A percentile compares a stretch with the other conserved stretches of the same genome.
Conservation (phyloP, 2,113 vertebrate genomes). For the Serilophus lunatus region DNA sequence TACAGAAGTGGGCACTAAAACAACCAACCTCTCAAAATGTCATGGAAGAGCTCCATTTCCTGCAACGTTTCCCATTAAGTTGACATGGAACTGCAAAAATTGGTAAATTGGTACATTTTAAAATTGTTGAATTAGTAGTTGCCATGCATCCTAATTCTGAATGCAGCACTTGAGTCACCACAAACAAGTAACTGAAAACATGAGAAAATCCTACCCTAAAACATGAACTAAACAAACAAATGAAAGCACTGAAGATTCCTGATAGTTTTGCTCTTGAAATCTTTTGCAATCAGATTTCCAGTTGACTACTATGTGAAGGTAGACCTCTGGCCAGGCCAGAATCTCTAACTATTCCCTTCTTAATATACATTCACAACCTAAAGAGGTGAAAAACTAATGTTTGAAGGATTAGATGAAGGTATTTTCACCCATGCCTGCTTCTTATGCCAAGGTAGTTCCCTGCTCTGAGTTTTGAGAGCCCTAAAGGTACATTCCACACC, state of each 20-base stretch:
- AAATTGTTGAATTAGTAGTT: not conserved
- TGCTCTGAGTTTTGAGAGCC: not conserved
- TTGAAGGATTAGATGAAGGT: not conserved
- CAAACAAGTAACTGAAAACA: not conserved
- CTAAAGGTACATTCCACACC: not conserved
- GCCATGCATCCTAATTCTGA: not conserved
- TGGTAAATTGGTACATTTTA: not conserved
- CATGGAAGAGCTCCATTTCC: not conserved
- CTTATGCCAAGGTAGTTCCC: not conserved
- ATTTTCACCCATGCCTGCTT: not conserved
- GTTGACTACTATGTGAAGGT: not conserved
- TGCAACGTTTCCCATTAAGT: not conserved
- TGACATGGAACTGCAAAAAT: not conserved
- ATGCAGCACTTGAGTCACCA: not conserved
- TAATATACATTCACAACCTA: not conserved
- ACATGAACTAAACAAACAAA: not conserved
- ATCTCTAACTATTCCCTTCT: not conserved
- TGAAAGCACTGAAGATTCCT: not conserved
- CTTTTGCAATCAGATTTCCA: not conserved
- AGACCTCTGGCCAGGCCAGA: not conserved
- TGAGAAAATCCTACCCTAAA: not conserved
- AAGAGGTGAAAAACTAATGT: not conserved
- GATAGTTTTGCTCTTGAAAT: not conserved
- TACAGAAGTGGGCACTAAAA: not conserved
- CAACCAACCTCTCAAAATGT: not conserved